Percentiles rank a stretch among this genome's conserved stretches.
Conservation (phyloP, 2,888 invertebrate species). For the Reticulitermes lucifugus region DNA sequence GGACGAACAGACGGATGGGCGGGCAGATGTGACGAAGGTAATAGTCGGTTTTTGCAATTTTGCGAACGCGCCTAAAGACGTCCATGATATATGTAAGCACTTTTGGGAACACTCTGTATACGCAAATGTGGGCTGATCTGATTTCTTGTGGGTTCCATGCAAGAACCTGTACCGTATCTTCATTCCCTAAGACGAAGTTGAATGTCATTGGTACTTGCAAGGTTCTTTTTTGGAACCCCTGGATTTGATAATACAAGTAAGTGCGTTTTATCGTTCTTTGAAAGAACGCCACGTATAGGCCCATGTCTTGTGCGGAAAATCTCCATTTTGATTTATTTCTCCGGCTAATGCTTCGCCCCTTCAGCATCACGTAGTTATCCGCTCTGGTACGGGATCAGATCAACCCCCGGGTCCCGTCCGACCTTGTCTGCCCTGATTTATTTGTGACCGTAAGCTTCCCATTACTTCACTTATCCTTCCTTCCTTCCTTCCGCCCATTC, state of each 20-base stretch:
- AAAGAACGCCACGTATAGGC: background rate
- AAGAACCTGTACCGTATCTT: too few species aligned
- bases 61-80: too few species aligned
- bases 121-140: too few species aligned
- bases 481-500: background rate
- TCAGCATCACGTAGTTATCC: slow-evolving; percentile 1
- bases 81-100: too few species aligned
- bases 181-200: too few species aligned
- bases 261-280: slow-evolving; percentile 19
- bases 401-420: slow-evolving; percentile 17
- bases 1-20: too few species aligned
- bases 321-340: slow-evolving; percentile 40
- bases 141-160: too few species aligned
- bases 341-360: slow-evolving; percentile 15
- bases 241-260: background rate
- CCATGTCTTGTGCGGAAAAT: slow-evolving; percentile 9
- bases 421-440: slow-evolving; percentile 44
- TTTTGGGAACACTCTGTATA: too few species aligned
- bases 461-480: slow-evolving; percentile 37
- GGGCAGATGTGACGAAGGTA: too few species aligned
- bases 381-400: slow-evolving; percentile 31
- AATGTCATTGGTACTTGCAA: too few species aligned
- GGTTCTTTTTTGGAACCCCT: background rate
- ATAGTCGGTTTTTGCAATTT: too few species aligned
- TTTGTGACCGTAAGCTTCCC: slow-evolving; percentile 48